Evolutionary conservation across 2,113 vertebrate genomes (phyloP).

Genomic region (Trichechus manatus): DNA sequence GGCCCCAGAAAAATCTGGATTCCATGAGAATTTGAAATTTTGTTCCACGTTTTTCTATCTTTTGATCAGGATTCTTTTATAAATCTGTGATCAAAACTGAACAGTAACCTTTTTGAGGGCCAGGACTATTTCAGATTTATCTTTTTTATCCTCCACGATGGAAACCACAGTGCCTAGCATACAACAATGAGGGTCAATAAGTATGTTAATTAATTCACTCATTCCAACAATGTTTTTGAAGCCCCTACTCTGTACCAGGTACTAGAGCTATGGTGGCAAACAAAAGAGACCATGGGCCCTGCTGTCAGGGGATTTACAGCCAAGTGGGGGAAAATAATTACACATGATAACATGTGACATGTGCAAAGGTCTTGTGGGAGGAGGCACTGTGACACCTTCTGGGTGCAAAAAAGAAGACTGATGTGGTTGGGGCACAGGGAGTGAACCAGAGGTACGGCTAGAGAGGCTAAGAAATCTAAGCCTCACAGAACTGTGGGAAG

Average conservation of each 20-base stretch:
- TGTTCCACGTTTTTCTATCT: too few species aligned
- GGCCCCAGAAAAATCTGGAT: background rate
- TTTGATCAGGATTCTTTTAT: too few species aligned
- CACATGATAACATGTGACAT: background rate
- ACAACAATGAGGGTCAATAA: background rate
- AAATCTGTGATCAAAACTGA: too few species aligned
- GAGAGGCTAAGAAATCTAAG: background rate
- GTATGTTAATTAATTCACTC: background rate
- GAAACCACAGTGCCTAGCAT: background rate
- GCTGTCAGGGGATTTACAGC: background rate
- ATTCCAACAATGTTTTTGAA: conserved; percentile 36
- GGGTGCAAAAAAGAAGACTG: background rate
- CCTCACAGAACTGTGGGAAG: background rate
- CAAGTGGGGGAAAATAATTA: conserved; percentile 2
- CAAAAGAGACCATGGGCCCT: background rate
- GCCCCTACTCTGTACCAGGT: background rate
- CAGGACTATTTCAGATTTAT: background rate
- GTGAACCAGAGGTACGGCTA: background rate
- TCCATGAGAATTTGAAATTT: background rate
- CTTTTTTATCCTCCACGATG: background rate
- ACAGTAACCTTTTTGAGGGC: conserved; percentile 7
- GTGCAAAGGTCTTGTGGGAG: background rate
- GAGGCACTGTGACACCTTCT: background rate
- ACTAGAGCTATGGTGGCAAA: background rate
- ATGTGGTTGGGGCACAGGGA: background rate